Conservation (phyloP, 2,888 invertebrate genomes). For the Stenurella melanura region DNA sequence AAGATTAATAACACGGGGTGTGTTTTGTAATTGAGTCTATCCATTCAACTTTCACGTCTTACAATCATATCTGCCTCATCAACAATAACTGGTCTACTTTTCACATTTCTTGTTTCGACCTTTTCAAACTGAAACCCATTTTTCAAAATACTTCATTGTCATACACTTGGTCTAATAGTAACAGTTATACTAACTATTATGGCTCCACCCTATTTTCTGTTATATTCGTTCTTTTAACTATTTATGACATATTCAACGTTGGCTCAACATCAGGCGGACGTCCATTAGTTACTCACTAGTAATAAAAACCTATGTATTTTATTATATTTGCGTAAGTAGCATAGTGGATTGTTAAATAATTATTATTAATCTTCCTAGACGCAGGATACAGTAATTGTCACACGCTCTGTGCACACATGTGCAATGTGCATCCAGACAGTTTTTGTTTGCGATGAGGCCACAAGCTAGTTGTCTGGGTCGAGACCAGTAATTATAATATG, state of each 20-base stretch:
- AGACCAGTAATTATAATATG: neutral
- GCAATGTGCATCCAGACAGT: neutral
- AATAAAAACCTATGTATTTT: neutral
- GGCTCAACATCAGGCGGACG: neutral
- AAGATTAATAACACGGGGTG: neutral
- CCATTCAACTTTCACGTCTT: neutral
- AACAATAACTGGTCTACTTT: constrained; percentile 2
- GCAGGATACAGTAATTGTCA: constrained; percentile 15
- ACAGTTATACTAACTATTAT: constrained; percentile 5
- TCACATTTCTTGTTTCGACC: neutral
- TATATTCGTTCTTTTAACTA: neutral
- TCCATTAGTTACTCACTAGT: neutral
- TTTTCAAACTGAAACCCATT: neutral
- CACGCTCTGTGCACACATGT: constrained; percentile 7
- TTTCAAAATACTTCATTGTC: neutral
- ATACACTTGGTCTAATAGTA: neutral
- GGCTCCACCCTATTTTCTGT: neutral
- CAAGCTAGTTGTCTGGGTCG: neutral
- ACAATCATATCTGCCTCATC: constrained; percentile 1
- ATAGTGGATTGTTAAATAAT: constrained; percentile 1
- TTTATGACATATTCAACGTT: neutral
- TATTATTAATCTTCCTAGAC: constrained; percentile 19
- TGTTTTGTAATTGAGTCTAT: neutral
- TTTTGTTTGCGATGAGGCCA: neutral
- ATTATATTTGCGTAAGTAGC: neutral